Conservation (phyloP, 1,140 invertebrate species). For the Eubasilissa regina region DNA sequence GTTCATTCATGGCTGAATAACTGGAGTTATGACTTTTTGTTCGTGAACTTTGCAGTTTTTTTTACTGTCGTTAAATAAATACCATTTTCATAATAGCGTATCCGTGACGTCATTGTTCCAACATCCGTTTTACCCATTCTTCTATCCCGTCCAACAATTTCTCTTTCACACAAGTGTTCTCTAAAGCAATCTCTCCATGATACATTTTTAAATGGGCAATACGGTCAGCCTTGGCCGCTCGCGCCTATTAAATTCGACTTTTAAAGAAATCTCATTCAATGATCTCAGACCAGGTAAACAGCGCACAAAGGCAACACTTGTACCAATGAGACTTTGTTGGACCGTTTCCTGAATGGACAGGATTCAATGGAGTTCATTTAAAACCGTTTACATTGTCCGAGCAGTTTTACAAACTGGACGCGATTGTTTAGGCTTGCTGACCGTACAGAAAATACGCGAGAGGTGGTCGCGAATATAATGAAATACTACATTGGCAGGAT, state of each 20-base stretch:
- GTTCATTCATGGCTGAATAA: no score
- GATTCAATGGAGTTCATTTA: conserved; percentile 36
- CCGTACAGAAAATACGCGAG: not conserved
- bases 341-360: not conserved
- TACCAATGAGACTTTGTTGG: conserved; percentile 29
- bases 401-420: conserved; percentile 14
- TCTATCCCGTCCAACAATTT: not conserved
- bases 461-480: not conserved
- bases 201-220: not conserved
- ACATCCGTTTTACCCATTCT: not conserved
- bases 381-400: conserved; percentile 32
- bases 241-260: conserved; percentile 30
- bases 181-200: not conserved
- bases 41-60: no score
- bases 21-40: no score
- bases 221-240: conserved; percentile 8
- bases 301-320: conserved; percentile 22
- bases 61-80: no score
- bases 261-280: not conserved
- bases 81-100: no score
- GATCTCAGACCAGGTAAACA: not conserved
- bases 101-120: not conserved
- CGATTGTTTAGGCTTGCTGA: not conserved
- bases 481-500: not conserved
- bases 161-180: not conserved